Evolutionary conservation across 2,888 invertebrate species (phyloP).

Genomic region (Melanophora roralis): DNA sequence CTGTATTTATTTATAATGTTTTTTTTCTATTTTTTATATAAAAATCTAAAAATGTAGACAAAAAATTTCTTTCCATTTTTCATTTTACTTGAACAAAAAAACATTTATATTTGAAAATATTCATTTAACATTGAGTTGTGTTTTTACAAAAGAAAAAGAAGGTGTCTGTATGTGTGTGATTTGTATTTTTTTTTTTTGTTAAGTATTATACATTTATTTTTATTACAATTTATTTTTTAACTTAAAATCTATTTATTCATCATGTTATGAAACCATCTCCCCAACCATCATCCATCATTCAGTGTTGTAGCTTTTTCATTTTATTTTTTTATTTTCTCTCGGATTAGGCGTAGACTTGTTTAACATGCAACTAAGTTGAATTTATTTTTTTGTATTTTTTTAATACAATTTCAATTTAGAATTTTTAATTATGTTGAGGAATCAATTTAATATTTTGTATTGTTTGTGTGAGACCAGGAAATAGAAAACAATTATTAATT

Average conservation of each 20-base stretch:
- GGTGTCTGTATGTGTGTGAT: neutral
- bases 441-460: constrained; percentile 19
- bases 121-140: constrained; percentile 44
- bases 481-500: constrained; percentile 36
- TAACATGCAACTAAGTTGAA: constrained; percentile 59
- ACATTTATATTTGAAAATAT: constrained; percentile 48
- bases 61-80: constrained; percentile 42
- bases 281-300: constrained; percentile 34
- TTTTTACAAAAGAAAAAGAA: neutral
- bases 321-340: constrained; percentile 1
- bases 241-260: constrained; percentile 24
- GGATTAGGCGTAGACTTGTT: constrained; percentile 57
- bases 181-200: constrained; percentile 22
- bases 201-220: constrained; percentile 38
- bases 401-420: constrained; percentile 27
- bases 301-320: constrained; percentile 22
- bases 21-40: constrained; percentile 27
- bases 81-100: no score
- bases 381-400: constrained; percentile 45
- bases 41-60: constrained; percentile 23
- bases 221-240: neutral
- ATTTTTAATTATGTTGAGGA: neutral
- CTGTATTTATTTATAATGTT: constrained; percentile 51
- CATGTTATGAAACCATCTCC: constrained; percentile 34
- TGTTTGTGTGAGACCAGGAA: neutral